Conservation (phyloP, 2,113 vertebrate species). For the Ornithorhynchus anatinus region DNA sequence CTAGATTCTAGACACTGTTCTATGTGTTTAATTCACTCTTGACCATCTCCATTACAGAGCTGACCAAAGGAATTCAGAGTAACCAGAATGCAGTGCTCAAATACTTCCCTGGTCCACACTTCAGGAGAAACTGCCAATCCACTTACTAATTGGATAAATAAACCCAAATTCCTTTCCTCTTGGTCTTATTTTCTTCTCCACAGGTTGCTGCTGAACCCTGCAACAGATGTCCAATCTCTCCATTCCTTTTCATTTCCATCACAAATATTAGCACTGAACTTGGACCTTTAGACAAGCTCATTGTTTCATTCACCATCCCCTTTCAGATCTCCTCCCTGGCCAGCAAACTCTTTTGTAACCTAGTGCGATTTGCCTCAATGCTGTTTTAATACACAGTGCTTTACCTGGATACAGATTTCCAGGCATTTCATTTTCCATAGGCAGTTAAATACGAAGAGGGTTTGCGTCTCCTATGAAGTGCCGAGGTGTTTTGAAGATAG, state of each 20-base stretch:
- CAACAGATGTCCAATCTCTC: not conserved
- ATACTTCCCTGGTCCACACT: not conserved
- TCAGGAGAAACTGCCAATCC: not conserved
- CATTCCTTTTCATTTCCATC: conserved; percentile 5
- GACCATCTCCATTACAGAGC: too few relatives aligned
- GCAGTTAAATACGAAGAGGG: not conserved
- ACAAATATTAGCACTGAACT: not conserved
- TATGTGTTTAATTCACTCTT: not conserved
- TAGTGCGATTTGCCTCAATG: not conserved
- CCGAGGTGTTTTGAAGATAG: too few relatives aligned
- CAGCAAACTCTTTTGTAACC: too few relatives aligned
- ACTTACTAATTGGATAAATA: not conserved
- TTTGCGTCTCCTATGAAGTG: too few relatives aligned
- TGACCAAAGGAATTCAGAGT: not conserved
- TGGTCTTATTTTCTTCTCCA: not conserved
- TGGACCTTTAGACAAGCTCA: not conserved
- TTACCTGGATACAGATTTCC: not conserved
- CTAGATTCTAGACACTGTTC: too few relatives aligned
- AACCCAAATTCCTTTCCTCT: not conserved
- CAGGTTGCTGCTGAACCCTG: not conserved
- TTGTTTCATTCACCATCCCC: not conserved
- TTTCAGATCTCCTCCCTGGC: not conserved
- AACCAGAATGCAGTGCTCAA: not conserved
- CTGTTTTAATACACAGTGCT: too few relatives aligned
- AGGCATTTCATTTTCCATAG: not conserved